A percentile compares a stretch with the other conserved stretches of the same genome.
phyloP scores from a whole-genome alignment of 2,113 vertebrate species.

The Glaucomys volans region DNA sequence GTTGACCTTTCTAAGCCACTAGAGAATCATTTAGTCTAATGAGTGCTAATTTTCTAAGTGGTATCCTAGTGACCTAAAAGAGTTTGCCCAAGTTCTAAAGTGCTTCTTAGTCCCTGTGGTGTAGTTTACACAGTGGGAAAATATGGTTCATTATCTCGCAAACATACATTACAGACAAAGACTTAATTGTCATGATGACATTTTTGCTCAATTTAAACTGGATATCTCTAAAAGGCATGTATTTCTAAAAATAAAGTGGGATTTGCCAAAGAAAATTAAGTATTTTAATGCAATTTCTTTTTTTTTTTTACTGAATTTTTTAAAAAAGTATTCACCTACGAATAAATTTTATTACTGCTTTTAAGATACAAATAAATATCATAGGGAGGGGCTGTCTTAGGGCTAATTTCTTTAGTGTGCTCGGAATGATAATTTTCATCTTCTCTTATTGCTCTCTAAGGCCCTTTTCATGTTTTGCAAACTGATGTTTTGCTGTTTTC shows the following conservation, averaged over 20 bases:
- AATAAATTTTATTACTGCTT: not conserved
- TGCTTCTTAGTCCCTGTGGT: not conserved
- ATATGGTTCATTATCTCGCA: constrained; percentile 71
- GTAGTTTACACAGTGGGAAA: constrained; percentile 58
- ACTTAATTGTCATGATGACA: constrained; percentile 1
- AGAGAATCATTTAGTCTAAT: constrained; percentile 66
- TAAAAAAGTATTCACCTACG: not conserved
- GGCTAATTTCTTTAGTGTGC: not conserved
- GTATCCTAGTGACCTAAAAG: constrained; percentile 65
- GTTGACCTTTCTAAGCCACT: constrained; percentile 69
- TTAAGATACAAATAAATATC: constrained; percentile 36
- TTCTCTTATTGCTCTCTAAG: constrained; percentile 35
- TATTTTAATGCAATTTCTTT: not conserved
- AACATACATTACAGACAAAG: constrained; percentile 58
- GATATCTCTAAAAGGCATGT: not conserved
- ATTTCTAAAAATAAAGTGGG: constrained; percentile 50
- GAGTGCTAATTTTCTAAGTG: constrained; percentile 74
- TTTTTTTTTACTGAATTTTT: not conserved
- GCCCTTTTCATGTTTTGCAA: constrained; percentile 55
- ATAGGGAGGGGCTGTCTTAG: not conserved
- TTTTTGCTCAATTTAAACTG: constrained; percentile 59
- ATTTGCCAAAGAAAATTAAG: not conserved
- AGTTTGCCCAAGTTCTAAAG: constrained; percentile 56
- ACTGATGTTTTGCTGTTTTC: constrained; percentile 65
- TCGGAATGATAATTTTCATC: constrained; percentile 39